Conservation (phyloP, 2,113 vertebrate species). For the Amphiprion percula region DNA sequence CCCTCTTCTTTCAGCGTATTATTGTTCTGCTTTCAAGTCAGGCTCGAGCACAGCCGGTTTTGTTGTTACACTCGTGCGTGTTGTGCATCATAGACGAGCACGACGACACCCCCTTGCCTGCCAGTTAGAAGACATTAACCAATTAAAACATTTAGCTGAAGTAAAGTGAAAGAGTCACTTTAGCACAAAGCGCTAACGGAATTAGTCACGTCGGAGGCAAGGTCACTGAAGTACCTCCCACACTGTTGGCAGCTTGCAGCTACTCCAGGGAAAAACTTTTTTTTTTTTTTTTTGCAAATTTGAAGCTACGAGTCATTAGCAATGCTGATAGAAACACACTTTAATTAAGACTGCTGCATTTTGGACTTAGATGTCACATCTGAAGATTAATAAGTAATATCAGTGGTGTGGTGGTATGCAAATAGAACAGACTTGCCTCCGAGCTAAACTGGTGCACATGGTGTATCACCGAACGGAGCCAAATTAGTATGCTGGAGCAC, state of each 20-base stretch:
- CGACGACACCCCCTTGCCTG: background rate
- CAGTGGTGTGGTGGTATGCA: constrained; percentile 63
- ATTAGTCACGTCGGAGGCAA: constrained; percentile 56
- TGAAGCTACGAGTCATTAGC: constrained; percentile 64
- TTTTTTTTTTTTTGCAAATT: constrained; percentile 43
- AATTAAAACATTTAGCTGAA: constrained; percentile 14
- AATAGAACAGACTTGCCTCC: constrained; percentile 77
- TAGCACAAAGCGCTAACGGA: constrained; percentile 47
- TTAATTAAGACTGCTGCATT: constrained; percentile 67
- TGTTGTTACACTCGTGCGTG: constrained; percentile 6
- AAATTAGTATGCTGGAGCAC: constrained; percentile 68
- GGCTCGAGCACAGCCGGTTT: background rate
- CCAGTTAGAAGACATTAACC: constrained; percentile 29
- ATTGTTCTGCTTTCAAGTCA: constrained; percentile 41
- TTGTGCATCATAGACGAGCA: constrained; percentile 5
- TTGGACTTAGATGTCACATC: constrained; percentile 61
- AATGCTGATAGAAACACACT: constrained; percentile 63
- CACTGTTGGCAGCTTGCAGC: constrained; percentile 53
- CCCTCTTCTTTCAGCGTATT: constrained; percentile 6
- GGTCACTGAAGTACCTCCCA: constrained; percentile 64
- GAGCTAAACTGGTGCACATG: constrained; percentile 54
- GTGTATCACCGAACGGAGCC: constrained; percentile 47
- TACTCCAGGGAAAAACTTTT: constrained; percentile 42
- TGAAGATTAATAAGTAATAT: constrained; percentile 71
- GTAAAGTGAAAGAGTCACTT: constrained; percentile 36